These are phyloP conservation scores for Glyphotaelius pellucidus DNA, from an alignment of 2,888 invertebrate genomes.

Conservation along the genomic window DNA sequence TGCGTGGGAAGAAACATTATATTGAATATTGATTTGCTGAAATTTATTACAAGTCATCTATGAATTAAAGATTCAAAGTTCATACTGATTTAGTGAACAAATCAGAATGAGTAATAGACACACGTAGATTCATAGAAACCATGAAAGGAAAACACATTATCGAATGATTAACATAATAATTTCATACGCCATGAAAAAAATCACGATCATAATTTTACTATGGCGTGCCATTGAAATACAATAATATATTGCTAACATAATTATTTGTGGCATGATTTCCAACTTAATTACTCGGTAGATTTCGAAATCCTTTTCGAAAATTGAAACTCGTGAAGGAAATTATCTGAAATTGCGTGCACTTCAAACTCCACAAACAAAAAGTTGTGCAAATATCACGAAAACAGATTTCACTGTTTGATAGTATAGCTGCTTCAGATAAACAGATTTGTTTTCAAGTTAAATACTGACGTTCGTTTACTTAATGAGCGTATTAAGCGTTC, in stretches of 20 bases:
- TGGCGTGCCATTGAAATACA: not conserved
- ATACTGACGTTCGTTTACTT: too few relatives aligned
- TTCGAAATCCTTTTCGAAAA: not conserved
- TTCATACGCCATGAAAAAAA: not conserved
- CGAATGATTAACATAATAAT: not conserved
- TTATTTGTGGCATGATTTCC: too few relatives aligned
- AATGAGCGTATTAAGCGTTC: too few relatives aligned
- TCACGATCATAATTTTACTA: too few relatives aligned
- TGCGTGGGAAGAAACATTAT: slow-evolving; percentile 28
- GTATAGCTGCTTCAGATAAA: not conserved
- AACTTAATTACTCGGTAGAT: not conserved
- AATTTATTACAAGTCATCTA: not conserved
- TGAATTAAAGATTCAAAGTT: slow-evolving; percentile 22
- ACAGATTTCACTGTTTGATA: not conserved
- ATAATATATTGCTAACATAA: not conserved
- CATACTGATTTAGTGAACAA: not conserved
- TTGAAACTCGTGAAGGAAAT: not conserved
- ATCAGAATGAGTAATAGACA: not conserved
- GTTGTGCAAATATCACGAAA: not conserved
- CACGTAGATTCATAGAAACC: not conserved
- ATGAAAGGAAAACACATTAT: not conserved
- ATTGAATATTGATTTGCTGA: slow-evolving; percentile 9
- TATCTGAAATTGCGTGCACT: not conserved
- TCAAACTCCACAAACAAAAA: not conserved
- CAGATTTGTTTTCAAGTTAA: not conserved